Base-by-base conservation (phyloP, 2,797 vertebrate genomes). In the Halcyon leucocephala region DNA sequence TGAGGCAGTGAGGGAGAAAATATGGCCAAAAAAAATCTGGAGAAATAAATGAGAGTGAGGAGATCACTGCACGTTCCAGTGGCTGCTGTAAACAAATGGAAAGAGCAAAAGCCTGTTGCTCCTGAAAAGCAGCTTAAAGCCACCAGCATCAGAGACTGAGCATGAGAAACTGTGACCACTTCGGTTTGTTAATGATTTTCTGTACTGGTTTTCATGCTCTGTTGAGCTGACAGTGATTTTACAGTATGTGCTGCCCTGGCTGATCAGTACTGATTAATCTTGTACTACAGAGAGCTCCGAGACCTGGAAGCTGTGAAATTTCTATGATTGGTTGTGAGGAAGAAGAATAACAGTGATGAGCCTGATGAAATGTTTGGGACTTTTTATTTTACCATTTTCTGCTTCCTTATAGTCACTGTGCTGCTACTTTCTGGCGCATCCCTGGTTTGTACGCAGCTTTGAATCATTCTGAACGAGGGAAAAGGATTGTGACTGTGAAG, bases 181-280 rank as follows among this genome's bases (percentile, higher is more conserved):
- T 92, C 67, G 57, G 37, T 92, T 92, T 87, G 85, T 96, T 96
- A 95, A 95, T 96, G 46, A 73, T 95, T 94, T 93, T 93, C 91
- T 90, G 31, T 82, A 4, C 55, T 74, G 80, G 94, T 95, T 96
- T 96, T 95, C 44, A 87, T 51, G 86, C 91, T 92, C 83, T 81
- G 73, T 92, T 92, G 86, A 83, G 62, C 89, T 96, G 87, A 94
- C 55, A 83, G 73, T 66, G 71, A 76, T 81, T 97, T 94, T 80
- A 88, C 73, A 94, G 91, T 87, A 94, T 85, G 72, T 81, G 82
- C 67, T 70, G 84, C 57, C 46, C 70, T 22, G 29, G 49, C 74
- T 89, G 66, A 90, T 95, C 90, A 82, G 73, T 79, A 70, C 80
- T 5, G 17, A 92, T 94, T 96, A 95, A 96, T 95, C 78, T 94